Evolutionary conservation across 2,888 invertebrate species (phyloP).

Genomic region (Clostera curtula): DNA sequence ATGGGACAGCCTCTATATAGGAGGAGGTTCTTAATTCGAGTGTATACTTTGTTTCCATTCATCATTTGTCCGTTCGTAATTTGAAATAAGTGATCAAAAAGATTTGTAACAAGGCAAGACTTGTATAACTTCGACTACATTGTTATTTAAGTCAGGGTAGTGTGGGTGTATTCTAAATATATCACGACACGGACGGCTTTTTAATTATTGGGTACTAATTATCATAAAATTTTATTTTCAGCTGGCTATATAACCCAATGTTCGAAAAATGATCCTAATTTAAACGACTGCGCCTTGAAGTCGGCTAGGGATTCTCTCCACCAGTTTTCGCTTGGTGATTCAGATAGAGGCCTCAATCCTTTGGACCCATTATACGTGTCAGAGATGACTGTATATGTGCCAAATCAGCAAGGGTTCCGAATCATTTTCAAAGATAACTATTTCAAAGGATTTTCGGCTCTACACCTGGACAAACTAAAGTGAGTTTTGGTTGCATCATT

Average conservation of each 20-base stretch:
- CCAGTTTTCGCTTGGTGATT: conserved; percentile 41
- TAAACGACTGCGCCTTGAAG: conserved; percentile 46
- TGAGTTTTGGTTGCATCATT: too few relatives aligned
- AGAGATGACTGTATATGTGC: conserved; percentile 44
- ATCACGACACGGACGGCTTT: too few relatives aligned
- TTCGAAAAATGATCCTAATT: conserved; percentile 47
- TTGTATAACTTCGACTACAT: too few relatives aligned
- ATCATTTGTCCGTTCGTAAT: too few relatives aligned
- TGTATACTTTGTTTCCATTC: too few relatives aligned
- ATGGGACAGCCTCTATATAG: too few relatives aligned
- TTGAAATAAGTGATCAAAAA: too few relatives aligned
- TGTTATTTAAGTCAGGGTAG: too few relatives aligned
- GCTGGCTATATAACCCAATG: conserved; percentile 43
- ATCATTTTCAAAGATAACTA: conserved; percentile 44
- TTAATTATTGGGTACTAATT: background rate
- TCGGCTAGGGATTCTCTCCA: conserved; percentile 41
- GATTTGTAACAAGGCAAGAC: too few relatives aligned
- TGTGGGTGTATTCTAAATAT: too few relatives aligned
- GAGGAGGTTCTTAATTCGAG: too few relatives aligned
- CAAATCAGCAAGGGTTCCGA: conserved; percentile 47
- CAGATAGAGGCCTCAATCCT: conserved; percentile 31
- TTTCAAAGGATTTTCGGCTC: conserved; percentile 43
- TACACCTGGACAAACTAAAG: conserved; percentile 39
- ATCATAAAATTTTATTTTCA: conserved; percentile 18
- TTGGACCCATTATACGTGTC: conserved; percentile 45